A percentile compares a stretch with the other conserved stretches of the same genome.
These are phyloP conservation scores for Diarsia mendica DNA, from an alignment of 2,888 invertebrate species.

Conservation along the genomic window DNA sequence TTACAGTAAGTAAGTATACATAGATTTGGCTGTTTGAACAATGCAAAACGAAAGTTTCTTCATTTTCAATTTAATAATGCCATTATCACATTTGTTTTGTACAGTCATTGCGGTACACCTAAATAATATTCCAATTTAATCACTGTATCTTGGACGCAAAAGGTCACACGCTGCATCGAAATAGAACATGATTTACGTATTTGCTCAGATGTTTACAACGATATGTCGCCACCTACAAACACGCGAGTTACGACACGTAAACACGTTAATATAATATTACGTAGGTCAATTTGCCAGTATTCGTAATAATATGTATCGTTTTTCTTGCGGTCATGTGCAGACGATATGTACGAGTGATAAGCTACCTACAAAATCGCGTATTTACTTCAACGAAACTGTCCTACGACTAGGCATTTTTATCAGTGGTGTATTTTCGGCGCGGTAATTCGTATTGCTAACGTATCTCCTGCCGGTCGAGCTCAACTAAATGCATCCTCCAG, in stretches of 20 bases:
- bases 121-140: background rate
- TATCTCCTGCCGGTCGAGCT: too few relatives aligned
- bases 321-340: background rate
- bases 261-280: background rate
- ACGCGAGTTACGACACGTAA: background rate
- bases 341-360: background rate
- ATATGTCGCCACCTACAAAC: background rate
- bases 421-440: too few relatives aligned
- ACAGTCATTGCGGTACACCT: too few relatives aligned
- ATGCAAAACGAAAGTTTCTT: too few relatives aligned
- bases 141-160: background rate
- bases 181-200: conserved; percentile 17
- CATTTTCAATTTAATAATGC: background rate
- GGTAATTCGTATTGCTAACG: too few relatives aligned
- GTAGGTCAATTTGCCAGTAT: background rate
- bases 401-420: too few relatives aligned
- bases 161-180: background rate
- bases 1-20: background rate
- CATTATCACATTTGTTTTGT: background rate
- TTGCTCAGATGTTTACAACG: background rate
- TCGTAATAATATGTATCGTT: background rate
- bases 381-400: background rate
- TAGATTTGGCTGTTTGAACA: background rate
- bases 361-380: background rate
- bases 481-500: too few relatives aligned